These are phyloP conservation scores for Malurus leucopterus DNA, from an alignment of 2,797 vertebrate species.

Conservation along the genomic window DNA sequence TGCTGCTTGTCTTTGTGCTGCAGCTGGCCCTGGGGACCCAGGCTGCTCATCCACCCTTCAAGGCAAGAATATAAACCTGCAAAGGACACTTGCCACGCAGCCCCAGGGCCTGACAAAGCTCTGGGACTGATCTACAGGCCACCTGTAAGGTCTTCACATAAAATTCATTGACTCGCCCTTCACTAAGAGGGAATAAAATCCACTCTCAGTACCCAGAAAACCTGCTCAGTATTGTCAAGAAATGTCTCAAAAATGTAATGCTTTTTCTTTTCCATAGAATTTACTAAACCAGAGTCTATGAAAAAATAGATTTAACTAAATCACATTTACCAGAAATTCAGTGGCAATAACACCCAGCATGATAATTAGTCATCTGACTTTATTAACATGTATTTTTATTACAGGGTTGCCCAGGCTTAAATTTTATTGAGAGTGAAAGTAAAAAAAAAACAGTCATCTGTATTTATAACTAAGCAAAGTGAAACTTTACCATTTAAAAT, in stretches of 20 bases:
- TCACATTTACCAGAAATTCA: background rate
- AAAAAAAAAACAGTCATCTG: background rate
- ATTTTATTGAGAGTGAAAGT: slow-evolving; percentile 1
- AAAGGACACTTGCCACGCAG: fast-evolving
- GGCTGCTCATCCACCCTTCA: background rate
- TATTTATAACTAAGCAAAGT: background rate
- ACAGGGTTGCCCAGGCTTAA: background rate
- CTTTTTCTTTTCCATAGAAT: background rate
- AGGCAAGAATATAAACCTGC: background rate
- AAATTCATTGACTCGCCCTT: background rate
- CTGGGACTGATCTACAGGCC: background rate
- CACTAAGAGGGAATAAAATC: background rate
- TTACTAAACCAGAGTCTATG: background rate
- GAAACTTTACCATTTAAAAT: slow-evolving; percentile 41
- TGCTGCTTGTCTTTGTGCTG: background rate
- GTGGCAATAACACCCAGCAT: background rate
- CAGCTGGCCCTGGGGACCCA: background rate
- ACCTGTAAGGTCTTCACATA: background rate
- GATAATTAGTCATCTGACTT: slow-evolving; percentile 7
- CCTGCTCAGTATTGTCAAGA: background rate
- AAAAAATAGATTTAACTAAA: background rate
- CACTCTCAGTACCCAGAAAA: background rate
- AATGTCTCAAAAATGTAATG: background rate
- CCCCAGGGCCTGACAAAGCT: background rate
- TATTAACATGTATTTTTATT: slow-evolving; percentile 3